Evolutionary conservation across 1,140 invertebrate species (phyloP).

Genomic region (Anthonomus grandis): DNA sequence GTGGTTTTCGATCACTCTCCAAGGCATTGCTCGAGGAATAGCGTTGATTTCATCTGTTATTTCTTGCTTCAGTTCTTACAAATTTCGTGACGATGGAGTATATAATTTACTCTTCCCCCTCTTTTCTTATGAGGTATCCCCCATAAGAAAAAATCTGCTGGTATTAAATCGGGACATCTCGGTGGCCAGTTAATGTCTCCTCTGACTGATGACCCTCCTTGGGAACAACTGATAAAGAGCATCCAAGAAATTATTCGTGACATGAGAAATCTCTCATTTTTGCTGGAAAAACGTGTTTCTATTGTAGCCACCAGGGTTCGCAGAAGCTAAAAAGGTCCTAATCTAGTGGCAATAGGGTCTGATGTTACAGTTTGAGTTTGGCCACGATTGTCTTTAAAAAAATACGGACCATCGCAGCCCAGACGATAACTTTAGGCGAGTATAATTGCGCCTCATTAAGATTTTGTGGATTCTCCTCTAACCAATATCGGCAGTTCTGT

Average conservation of each 20-base stretch:
- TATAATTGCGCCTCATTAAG: conserved; percentile 7
- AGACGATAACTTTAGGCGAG: conserved; percentile 11
- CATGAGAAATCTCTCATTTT: not conserved
- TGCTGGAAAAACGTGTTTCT: conserved; percentile 8
- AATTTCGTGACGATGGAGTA: no score
- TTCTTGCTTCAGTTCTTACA: no score
- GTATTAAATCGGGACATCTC: no score
- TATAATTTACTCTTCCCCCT: no score
- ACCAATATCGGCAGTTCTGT: conserved; percentile 23
- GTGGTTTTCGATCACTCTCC: no score
- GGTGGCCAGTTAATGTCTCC: no score
- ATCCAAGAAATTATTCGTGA: conserved; percentile 7
- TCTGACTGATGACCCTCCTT: no score
- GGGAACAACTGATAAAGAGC: conserved; percentile 7
- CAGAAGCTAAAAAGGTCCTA: conserved; percentile 11
- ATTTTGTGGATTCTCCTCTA: conserved; percentile 9
- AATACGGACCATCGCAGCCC: conserved; percentile 16
- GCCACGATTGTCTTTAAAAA: conserved; percentile 13
- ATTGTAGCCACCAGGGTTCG: conserved; percentile 15
- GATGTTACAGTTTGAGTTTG: conserved; percentile 21
- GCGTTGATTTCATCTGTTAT: no score
- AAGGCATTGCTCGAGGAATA: no score
- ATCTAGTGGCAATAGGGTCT: conserved; percentile 12
- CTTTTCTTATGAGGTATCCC: conserved; percentile 2
- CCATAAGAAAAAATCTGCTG: no score